Conservation (phyloP, 2,113 vertebrate genomes). For the Alectura lathami region DNA sequence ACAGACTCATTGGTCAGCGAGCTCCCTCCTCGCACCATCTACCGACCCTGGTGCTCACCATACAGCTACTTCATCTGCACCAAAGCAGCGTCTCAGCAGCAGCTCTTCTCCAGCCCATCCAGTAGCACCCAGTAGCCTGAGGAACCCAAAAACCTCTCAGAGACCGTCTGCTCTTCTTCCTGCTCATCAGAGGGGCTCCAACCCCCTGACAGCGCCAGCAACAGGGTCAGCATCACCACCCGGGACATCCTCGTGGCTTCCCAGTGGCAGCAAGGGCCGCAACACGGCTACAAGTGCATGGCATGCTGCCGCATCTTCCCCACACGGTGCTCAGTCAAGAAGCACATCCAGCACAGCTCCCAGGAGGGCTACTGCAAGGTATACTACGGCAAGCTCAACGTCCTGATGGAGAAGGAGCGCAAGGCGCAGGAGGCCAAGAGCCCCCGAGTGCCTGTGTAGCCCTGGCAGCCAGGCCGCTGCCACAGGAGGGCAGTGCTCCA, state of each 20-base stretch:
- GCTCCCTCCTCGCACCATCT: conserved; percentile 8
- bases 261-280: not conserved
- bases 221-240: not conserved
- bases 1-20: not conserved
- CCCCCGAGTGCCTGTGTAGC: fast-evolving
- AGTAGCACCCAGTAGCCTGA: not conserved
- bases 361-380: conserved; percentile 61
- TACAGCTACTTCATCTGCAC: conserved; percentile 62
- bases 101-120: not conserved
- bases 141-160: not conserved
- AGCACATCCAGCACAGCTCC: conserved; percentile 54
- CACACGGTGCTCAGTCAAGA: not conserved
- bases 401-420: conserved; percentile 23
- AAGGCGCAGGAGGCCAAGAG: not conserved
- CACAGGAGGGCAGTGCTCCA: not conserved
- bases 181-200: conserved; percentile 23
- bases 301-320: conserved; percentile 67
- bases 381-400: conserved; percentile 50
- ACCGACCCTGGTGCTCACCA: conserved; percentile 68
- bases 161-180: conserved; percentile 42
- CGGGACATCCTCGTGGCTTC: conserved; percentile 45
- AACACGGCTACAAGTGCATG: not conserved
- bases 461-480: not conserved
- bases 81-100: not conserved
- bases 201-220: not conserved